Evolutionary conservation across 2,888 invertebrate genomes (phyloP).

Genomic region (Lomographa bimaculata): DNA sequence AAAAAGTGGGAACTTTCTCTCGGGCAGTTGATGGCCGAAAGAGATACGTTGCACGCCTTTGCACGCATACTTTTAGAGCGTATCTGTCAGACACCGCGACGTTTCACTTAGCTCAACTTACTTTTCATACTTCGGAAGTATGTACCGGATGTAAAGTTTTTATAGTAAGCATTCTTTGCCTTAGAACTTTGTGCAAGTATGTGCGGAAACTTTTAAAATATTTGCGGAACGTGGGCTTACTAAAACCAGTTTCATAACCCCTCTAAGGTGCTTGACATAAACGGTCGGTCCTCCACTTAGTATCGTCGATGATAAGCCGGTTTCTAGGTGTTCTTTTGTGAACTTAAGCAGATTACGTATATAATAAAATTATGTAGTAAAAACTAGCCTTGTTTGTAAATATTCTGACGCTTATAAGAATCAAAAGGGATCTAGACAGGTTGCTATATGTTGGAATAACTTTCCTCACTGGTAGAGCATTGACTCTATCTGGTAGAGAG

Average conservation of each 20-base stretch:
- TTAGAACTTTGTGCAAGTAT: background rate
- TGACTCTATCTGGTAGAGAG: too few species aligned
- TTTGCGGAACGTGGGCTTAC: conserved; percentile 6
- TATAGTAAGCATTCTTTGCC: background rate
- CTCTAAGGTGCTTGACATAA: conserved; percentile 8
- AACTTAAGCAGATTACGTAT: too few species aligned
- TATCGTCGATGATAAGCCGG: conserved; percentile 2
- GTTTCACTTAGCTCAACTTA: conserved; percentile 9
- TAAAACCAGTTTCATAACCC: conserved; percentile 3
- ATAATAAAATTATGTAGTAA: too few species aligned
- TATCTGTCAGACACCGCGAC: conserved; percentile 8
- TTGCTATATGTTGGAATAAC: too few species aligned
- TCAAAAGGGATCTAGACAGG: too few species aligned
- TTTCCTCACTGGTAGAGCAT: too few species aligned
- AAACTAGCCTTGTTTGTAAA: conserved; percentile 1
- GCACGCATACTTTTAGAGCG: conserved; percentile 19
- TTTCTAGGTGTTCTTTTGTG: conserved; percentile 1
- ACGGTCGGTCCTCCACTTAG: conserved; percentile 8
- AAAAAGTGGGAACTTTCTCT: conserved; percentile 28
- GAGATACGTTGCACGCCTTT: conserved; percentile 28
- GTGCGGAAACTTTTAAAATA: conserved; percentile 6
- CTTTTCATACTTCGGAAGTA: conserved; percentile 2
- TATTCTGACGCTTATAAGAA: too few species aligned
- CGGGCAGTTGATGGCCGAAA: conserved; percentile 27
- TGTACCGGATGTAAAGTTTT: background rate